phyloP scores from a whole-genome alignment of 2,797 vertebrate species.

The Galagoides demidoff region DNA sequence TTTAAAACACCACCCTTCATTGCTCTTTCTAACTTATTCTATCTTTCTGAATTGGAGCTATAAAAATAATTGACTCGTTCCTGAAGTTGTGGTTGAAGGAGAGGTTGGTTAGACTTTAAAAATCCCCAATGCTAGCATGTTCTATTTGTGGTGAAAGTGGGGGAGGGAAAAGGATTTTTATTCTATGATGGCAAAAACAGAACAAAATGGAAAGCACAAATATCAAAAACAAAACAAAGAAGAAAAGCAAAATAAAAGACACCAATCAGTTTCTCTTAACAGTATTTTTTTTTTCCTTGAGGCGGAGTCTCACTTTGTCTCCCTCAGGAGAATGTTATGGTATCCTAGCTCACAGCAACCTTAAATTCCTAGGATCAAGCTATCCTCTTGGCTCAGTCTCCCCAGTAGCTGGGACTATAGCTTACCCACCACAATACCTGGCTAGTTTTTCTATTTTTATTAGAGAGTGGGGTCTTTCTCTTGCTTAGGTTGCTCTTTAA shows the following conservation, averaged over 20 bases:
- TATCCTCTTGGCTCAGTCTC: no score
- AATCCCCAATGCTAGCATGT: background rate
- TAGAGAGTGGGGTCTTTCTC: no score
- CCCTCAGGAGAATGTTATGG: no score
- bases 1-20: background rate
- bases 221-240: background rate
- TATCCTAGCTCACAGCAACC: no score
- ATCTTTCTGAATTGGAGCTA: background rate
- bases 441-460: no score
- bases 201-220: background rate
- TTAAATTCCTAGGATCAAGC: no score
- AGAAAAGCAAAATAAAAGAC: background rate
- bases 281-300: no score
- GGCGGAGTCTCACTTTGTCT: no score
- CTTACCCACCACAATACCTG: no score
- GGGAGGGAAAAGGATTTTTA: background rate
- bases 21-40: background rate
- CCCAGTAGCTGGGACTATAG: no score
- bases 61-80: background rate
- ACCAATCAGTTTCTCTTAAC: background rate
- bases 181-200: background rate
- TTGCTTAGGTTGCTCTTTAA: no score
- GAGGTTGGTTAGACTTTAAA: background rate
- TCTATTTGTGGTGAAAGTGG: background rate
- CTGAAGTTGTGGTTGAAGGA: background rate